Percentiles rank a stretch among this genome's conserved stretches.
These are phyloP conservation scores for Thecocarcelia acutangulata DNA, from an alignment of 2,888 invertebrate genomes.

Conservation along the genomic window DNA sequence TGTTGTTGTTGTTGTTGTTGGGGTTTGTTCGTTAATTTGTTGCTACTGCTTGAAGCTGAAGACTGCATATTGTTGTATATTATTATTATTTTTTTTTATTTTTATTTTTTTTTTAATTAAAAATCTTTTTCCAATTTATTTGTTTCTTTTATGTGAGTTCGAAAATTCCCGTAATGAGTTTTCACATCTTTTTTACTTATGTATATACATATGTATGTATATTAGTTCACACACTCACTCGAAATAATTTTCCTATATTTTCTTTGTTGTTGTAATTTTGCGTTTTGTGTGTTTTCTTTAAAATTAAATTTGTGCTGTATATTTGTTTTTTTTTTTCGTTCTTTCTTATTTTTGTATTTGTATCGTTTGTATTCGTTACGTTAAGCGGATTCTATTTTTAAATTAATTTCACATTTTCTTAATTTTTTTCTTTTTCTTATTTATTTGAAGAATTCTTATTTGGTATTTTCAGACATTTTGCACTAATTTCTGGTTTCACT, in stretches of 20 bases:
- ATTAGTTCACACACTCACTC: background rate
- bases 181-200: conserved; percentile 56
- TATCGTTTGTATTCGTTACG: conserved; percentile 72
- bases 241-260: conserved; percentile 14
- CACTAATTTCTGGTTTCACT: conserved; percentile 67
- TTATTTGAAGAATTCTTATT: conserved; percentile 77
- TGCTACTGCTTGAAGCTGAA: conserved; percentile 42
- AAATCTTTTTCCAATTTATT: conserved; percentile 32
- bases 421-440: conserved; percentile 50
- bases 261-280: conserved; percentile 26
- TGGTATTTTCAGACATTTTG: conserved; percentile 71
- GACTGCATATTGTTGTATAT: conserved; percentile 60
- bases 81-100: conserved; percentile 72
- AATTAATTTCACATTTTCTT: conserved; percentile 70
- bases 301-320: conserved; percentile 18
- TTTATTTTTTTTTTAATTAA: conserved; percentile 43
- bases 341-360: conserved; percentile 64
- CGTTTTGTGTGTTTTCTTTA: conserved; percentile 39
- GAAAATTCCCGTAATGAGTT: conserved; percentile 38
- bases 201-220: too few relatives aligned
- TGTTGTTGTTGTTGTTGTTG: conserved; percentile 53
- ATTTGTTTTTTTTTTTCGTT: conserved; percentile 15
- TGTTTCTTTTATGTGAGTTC: conserved; percentile 18
- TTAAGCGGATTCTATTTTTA: conserved; percentile 79
- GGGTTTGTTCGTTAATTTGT: conserved; percentile 67